Conservation (phyloP, 2,113 vertebrate species). For the Athene cunicularia region DNA sequence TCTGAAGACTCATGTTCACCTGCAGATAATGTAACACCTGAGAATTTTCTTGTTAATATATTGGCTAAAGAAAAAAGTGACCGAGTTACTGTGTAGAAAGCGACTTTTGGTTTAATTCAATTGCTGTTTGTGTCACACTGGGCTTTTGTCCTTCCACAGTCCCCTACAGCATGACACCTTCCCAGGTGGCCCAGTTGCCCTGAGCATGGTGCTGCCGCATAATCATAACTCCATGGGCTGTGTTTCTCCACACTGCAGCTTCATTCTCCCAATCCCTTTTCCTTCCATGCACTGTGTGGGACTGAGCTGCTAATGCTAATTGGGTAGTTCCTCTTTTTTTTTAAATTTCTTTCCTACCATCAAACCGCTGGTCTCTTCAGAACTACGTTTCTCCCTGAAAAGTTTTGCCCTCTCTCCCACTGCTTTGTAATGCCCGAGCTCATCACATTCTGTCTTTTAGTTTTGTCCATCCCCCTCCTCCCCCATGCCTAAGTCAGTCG, state of each 20-base stretch:
- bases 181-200: not conserved
- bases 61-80: not conserved
- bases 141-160: not conserved
- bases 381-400: not conserved
- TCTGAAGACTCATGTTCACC: not conserved
- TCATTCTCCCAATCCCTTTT: not conserved
- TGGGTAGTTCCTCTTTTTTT: fast-evolving
- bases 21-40: not conserved
- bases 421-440: not conserved
- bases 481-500: fast-evolving
- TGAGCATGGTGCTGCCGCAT: not conserved
- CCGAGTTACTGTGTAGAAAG: not conserved
- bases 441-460: not conserved
- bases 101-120: not conserved
- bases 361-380: not conserved
- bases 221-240: fast-evolving
- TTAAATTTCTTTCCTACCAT: not conserved
- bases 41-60: not conserved
- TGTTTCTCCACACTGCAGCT: not conserved
- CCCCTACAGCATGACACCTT: not conserved
- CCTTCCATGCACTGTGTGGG: fast-evolving
- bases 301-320: not conserved
- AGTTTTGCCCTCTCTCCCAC: not conserved
- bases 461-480: not conserved
- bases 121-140: not conserved